Evolutionary conservation across 1,140 invertebrate species (phyloP), one percentile per base, ranked within the genome.

Genomic region (Planococcus citri): DNA sequence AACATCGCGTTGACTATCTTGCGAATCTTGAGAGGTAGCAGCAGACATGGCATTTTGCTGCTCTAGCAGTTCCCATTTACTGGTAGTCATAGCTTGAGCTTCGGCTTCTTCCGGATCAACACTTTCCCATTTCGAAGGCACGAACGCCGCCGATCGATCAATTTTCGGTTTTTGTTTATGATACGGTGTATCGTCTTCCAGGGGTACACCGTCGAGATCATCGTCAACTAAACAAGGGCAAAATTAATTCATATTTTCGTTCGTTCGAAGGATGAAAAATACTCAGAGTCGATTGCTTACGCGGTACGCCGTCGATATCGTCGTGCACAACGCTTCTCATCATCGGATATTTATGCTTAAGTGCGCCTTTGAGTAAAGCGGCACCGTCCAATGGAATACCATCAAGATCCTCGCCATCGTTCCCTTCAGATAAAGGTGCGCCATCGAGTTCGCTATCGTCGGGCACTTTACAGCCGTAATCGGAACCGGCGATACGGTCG

Each of bases 51-150:
- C 60, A 24, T 64, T 4, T 20, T 41, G 33, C 24, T 41, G 70
- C 73, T 85, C 85, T 70, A 88, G 78, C 74, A 85, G 78, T 75
- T 94, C 91, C 91, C 91, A 94, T 77, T 93, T 92, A 71, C 88
- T 91, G 1, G 89, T 91, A 1, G 91, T 92, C 82, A 92, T 91
- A 22, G 90, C 91, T 79, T 93, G 90, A 17, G 89, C 89, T 78
- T 92, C 89, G 27, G 88, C 84, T 77, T 89, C 84, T 75, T 91
- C 86, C 1, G 90, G 90, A 80, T 95, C 92, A 6, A 97, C 90
- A 27, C 89, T 94, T 83, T 98, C 95, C 95, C 95, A 98, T 77
- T 93, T 91, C 0, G 94, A 95, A 9, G 90, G 89, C 41, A 94
- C 87, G 81, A 92, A 92, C 37, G 83, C 85, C 14, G 86, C 86